Conservation (phyloP, 2,888 invertebrate genomes). For the Caenorhabditis sp. region DNA sequence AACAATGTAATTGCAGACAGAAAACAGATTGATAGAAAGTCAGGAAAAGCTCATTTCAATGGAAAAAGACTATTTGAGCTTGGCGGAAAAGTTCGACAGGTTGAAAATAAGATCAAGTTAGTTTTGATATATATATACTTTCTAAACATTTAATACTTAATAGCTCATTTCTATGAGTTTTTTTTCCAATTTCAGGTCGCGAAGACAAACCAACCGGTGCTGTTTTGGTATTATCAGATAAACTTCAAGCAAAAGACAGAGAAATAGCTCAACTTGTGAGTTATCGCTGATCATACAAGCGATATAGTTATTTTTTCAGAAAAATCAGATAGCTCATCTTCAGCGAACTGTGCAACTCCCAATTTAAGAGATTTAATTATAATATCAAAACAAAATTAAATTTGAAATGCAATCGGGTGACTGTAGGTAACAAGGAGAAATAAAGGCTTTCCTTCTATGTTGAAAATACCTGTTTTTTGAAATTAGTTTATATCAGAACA, state of each 20-base stretch:
- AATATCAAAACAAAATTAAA: too few species aligned
- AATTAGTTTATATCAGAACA: slow-evolving; percentile 3
- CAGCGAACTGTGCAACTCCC: slow-evolving; percentile 23
- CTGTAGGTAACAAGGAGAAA: too few species aligned
- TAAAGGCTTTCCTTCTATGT: too few species aligned
- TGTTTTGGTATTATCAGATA: slow-evolving; percentile 60
- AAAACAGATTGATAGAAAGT: slow-evolving; percentile 24
- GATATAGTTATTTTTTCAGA: too few species aligned
- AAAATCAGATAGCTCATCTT: slow-evolving; percentile 29
- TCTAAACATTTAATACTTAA: too few species aligned
- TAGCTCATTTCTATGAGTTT: too few species aligned
- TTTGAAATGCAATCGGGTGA: too few species aligned
- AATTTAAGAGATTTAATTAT: too few species aligned
- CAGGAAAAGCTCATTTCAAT: slow-evolving; percentile 27
- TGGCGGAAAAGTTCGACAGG: slow-evolving; percentile 29
- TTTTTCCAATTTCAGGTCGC: too few species aligned
- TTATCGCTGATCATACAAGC: too few species aligned
- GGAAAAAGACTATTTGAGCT: slow-evolving; percentile 18
- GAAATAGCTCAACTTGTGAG: slow-evolving; percentile 54
- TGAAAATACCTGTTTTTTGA: too few species aligned
- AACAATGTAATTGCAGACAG: slow-evolving; percentile 19
- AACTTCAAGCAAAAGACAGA: slow-evolving; percentile 60
- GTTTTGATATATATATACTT: too few species aligned
- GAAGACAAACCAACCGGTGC: slow-evolving; percentile 44
- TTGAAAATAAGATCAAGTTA: slow-evolving; percentile 9